Conservation (phyloP, 2,888 invertebrate species). For the Limnephilus auricula region DNA sequence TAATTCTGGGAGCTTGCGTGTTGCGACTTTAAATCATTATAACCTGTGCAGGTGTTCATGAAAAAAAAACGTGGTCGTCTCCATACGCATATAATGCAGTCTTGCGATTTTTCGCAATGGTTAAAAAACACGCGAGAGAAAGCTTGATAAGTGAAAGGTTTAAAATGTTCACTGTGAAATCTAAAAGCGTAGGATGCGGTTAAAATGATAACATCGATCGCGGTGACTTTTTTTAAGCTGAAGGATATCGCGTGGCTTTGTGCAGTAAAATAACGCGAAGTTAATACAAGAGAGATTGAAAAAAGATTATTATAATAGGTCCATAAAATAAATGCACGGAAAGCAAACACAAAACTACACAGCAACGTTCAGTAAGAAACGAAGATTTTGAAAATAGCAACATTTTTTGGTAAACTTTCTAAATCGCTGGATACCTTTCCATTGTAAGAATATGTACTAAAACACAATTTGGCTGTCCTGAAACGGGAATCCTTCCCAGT, state of each 20-base stretch:
- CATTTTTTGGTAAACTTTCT: no score
- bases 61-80: not conserved
- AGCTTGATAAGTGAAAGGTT: not conserved
- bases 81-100: not conserved
- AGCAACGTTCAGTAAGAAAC: no score
- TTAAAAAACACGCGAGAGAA: not conserved
- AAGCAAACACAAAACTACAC: not conserved
- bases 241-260: not conserved
- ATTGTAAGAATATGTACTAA: no score
- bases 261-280: not conserved
- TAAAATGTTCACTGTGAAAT: not conserved
- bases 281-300: no score
- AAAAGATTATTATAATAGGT: no score
- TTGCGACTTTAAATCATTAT: not conserved
- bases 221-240: not conserved
- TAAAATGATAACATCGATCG: not conserved
- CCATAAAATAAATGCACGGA: not conserved
- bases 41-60: not conserved
- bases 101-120: not conserved
- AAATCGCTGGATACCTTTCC: no score
- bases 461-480: no score
- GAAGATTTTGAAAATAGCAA: no score
- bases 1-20: not conserved
- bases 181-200: not conserved
- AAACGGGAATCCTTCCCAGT: no score